phyloP scores from a whole-genome alignment of 2,888 invertebrate species.

The Synergus itoensis region DNA sequence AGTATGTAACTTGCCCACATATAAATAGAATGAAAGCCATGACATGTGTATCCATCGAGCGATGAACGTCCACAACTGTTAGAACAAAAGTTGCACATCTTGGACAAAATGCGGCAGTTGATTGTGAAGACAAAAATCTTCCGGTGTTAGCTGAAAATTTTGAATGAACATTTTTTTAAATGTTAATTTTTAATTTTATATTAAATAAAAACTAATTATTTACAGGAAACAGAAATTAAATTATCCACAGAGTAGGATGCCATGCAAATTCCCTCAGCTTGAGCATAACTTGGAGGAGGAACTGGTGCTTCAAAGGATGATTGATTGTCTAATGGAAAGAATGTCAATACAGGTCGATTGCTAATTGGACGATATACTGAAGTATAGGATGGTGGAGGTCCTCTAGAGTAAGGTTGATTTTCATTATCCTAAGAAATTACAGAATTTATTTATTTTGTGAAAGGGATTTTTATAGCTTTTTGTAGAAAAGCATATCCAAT shows the following conservation, averaged over 20 bases:
- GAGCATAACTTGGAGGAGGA: conserved; percentile 58
- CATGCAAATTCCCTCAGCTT: conserved; percentile 54
- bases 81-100: conserved; percentile 59
- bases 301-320: conserved; percentile 52
- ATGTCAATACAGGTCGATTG: background rate
- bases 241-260: conserved; percentile 53
- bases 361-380: conserved; percentile 44
- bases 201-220: conserved; percentile 22
- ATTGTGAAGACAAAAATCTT: conserved; percentile 54
- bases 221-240: conserved; percentile 53
- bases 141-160: conserved; percentile 50
- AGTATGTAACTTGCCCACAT: background rate
- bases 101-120: conserved; percentile 58
- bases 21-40: conserved; percentile 57
- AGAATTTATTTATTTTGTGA: no score
- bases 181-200: background rate
- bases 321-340: conserved; percentile 42
- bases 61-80: conserved; percentile 56
- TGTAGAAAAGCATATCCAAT: no score
- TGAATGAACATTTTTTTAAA: background rate
- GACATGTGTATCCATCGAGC: conserved; percentile 54
- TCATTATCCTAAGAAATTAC: no score
- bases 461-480: no score
- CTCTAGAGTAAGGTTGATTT: conserved; percentile 44
- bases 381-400: conserved; percentile 58